Conservation (phyloP, 2,797 vertebrate genomes). For the Ispidina lecontei region DNA sequence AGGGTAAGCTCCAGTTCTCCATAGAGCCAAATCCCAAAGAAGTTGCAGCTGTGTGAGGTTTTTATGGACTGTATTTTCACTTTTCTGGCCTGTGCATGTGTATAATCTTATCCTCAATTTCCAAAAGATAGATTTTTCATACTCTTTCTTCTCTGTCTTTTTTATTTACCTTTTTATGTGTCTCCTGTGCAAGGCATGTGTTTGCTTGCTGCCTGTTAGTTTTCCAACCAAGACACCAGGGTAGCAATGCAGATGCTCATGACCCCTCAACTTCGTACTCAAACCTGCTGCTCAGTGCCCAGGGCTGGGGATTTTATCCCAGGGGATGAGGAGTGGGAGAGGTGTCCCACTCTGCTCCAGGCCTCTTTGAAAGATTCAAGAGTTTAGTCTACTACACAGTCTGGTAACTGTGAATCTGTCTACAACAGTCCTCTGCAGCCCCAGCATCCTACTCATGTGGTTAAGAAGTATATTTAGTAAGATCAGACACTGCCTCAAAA, state of each 20-base stretch:
- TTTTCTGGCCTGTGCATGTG: neutral
- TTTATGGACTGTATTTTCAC: neutral
- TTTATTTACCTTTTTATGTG: neutral
- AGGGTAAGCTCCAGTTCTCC: neutral
- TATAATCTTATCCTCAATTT: neutral
- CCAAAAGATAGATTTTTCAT: neutral
- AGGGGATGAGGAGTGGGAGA: neutral
- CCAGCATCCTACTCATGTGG: neutral
- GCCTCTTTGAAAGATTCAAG: neutral
- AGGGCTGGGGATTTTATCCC: neutral
- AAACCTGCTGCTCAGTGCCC: neutral
- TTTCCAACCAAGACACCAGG: neutral
- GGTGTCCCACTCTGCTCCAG: neutral
- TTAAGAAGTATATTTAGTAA: constrained; percentile 56
- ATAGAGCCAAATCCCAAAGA: neutral
- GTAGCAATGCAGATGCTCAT: neutral
- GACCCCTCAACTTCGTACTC: neutral
- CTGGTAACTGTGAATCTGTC: neutral
- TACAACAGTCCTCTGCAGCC: neutral
- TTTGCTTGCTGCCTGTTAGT: neutral
- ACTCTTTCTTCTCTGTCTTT: neutral
- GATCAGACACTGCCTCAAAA: neutral
- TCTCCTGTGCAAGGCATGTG: neutral
- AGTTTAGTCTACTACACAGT: neutral
- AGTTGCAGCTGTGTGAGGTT: neutral